Evolutionary conservation across 2,113 vertebrate species (phyloP), one percentile per base, ranked within the genome.

Genomic region (Pungitius pungitius): DNA sequence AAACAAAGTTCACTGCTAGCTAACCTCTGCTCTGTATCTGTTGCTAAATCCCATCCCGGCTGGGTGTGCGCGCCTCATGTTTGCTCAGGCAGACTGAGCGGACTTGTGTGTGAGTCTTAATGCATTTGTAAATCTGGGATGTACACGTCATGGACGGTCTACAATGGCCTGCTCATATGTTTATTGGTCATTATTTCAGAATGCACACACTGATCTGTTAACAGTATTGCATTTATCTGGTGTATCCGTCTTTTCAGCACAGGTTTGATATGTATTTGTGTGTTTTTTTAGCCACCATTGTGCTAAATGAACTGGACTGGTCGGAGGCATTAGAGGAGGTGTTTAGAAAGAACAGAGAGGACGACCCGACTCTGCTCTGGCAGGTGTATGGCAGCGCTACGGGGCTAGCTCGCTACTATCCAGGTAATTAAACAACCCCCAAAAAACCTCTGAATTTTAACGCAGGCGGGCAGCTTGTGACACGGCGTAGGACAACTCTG

Each of bases 361-460:
- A 99, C 70, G 98, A 99, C 71, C 97, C 97, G 5, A 96, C 96
- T 0, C 88, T 99, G 30, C 80, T 99, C 8, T 99, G 98, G 98
- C 98, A 99, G 90, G 96, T 99, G 82, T 99, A 99, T 66, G 98
- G 98, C 9, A 99, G 98, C 10, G 98, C 98, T 24, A 97, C 97
- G 1, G 98, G 98, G 75, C 93, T 99, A 11, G 97, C 98, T 51
- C 96, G 98, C 5, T 99, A 97, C 83, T 99, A 96, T 69, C 98
- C 98, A 94, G 97, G 98, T 99, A 94, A 91, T 26, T 27, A 35
- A 59, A 39, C 10, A 66, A 33, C n/a, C 0, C 54, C n/a, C 17
- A 1, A 10, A 60, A 52, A 58, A 39, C n/a, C 18, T 18, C 26
- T 30, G 6, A 20, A 13, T 43, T 62, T 55, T 12, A 26, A 40